A percentile compares a stretch with the other conserved stretches of the same genome.
These are phyloP conservation scores for Cataglyphis rosenhaueri DNA, from an alignment of 2,888 invertebrate genomes.

Conservation along the genomic window DNA sequence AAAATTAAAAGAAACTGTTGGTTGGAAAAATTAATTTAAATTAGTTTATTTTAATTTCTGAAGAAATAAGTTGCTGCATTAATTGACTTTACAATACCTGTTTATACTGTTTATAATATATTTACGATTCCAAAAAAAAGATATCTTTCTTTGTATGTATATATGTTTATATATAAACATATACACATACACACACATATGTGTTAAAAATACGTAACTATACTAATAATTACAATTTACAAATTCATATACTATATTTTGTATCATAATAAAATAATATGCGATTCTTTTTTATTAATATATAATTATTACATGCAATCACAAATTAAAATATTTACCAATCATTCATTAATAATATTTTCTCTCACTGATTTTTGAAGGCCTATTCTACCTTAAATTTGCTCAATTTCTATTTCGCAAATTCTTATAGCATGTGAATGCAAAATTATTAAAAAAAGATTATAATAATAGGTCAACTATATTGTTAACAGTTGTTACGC, in stretches of 20 bases:
- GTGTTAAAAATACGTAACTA: background rate
- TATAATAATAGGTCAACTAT: background rate
- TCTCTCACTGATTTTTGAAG: background rate
- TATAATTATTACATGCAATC: background rate
- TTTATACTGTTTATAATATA: background rate
- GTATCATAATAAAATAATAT: background rate
- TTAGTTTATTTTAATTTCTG: background rate
- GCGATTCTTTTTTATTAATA: background rate
- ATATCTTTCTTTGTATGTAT: no score
- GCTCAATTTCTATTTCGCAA: background rate
- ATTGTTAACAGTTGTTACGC: background rate
- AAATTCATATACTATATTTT: background rate
- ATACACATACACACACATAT: no score
- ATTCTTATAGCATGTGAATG: background rate
- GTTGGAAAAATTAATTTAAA: background rate
- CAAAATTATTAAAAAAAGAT: background rate
- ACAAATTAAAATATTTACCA: background rate
- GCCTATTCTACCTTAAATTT: background rate
- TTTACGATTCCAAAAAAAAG: no score
- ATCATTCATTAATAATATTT: background rate
- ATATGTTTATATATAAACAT: no score
- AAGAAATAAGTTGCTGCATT: background rate
- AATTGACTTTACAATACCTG: background rate
- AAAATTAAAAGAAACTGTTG: background rate
- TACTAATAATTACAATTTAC: background rate